Base-by-base conservation (phyloP, 1,140 invertebrate species). In the Patella vulgata region DNA sequence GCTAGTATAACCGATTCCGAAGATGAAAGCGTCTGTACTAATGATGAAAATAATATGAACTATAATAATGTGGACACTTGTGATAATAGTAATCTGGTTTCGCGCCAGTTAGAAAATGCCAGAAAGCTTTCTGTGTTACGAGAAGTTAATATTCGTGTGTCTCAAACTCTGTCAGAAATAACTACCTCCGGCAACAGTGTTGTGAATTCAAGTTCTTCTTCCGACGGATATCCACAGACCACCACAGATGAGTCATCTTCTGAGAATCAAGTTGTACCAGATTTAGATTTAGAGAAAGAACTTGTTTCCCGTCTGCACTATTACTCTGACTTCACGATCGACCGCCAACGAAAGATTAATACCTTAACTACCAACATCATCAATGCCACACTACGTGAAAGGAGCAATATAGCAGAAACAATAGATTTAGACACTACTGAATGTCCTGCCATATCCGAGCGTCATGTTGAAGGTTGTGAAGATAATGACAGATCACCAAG, bases 261-360 rank as follows among this genome's bases (percentile, higher is more conserved):
- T 66, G 33, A 5, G 5, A 14, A 36, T 36, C 70, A 73, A 53
- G 68, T 70, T 53, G 71, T 76, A 4, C 76, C 73, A 28, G 77
- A 73, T 51, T 59, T 64, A 19, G 68, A 74, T 25, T 44, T 67
- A 4, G 67, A 77, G 60, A 70, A 78, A 52, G 76, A 78, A 19
- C 66, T 74, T n/a, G 54, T 71, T 53, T 75, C 73, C n/a, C 66
- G 78, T 23, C 63, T 74, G 21, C 58, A 75, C 54, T 78, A 78
- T 52, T 77, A 78, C 48, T 73, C 68, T 30, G 75, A 78, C 58
- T 77, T 78, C 53, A 78, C 76, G 27, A 53, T 75, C 11, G 75
- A 77, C 54, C 66, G 73, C 19, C 74, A 80, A 54, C 59, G 70
- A 9, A 78, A 77, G 52, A 75, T 77, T 19, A 69, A 80, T 21